These are phyloP conservation scores for Nematostella vectensis DNA, from an alignment of 92 coral and sea anemone genomes.

Conservation along the genomic window DNA sequence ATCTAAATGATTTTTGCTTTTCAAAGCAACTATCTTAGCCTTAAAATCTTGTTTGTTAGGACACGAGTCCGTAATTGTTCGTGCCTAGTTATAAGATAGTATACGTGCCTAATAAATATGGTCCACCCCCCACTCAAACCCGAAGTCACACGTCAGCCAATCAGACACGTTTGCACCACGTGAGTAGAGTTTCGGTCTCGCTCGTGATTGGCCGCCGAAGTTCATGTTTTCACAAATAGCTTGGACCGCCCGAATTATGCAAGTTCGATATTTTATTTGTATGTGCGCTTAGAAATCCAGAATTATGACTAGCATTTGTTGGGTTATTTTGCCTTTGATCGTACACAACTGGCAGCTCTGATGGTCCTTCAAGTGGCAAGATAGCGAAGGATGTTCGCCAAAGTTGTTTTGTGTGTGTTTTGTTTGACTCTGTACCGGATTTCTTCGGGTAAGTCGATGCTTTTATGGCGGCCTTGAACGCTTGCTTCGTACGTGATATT, in stretches of 20 bases:
- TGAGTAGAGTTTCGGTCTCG: slow-evolving; percentile 14
- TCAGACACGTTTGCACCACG: slow-evolving; percentile 15
- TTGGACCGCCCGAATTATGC: slow-evolving; percentile 42
- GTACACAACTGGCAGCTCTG: slow-evolving; percentile 30
- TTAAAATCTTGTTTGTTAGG: too few relatives aligned
- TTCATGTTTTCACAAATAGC: slow-evolving; percentile 50
- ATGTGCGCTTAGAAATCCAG: slow-evolving; percentile 14
- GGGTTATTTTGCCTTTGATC: slow-evolving; percentile 25
- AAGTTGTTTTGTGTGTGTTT: slow-evolving; percentile 68
- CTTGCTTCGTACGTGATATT: slow-evolving; percentile 20
- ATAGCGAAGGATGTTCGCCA: slow-evolving; percentile 69
- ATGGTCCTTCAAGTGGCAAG: slow-evolving; percentile 55
- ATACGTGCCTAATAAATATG: slow-evolving; percentile 2
- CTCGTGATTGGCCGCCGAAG: slow-evolving; percentile 47
- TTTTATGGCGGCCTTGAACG: slow-evolving; percentile 5
- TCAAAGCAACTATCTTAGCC: not conserved
- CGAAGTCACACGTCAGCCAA: slow-evolving; percentile 22
- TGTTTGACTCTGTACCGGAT: slow-evolving; percentile 29
- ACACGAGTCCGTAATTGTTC: not conserved
- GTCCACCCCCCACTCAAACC: slow-evolving; percentile 7
- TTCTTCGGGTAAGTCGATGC: slow-evolving; percentile 42
- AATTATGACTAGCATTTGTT: slow-evolving; percentile 39
- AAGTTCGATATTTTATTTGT: slow-evolving; percentile 6
- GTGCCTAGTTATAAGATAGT: slow-evolving; percentile 4
- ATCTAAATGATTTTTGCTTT: too few relatives aligned